These are phyloP conservation scores for Pelobates cultripes DNA, from an alignment of 2,797 vertebrate species.

Conservation along the genomic window DNA sequence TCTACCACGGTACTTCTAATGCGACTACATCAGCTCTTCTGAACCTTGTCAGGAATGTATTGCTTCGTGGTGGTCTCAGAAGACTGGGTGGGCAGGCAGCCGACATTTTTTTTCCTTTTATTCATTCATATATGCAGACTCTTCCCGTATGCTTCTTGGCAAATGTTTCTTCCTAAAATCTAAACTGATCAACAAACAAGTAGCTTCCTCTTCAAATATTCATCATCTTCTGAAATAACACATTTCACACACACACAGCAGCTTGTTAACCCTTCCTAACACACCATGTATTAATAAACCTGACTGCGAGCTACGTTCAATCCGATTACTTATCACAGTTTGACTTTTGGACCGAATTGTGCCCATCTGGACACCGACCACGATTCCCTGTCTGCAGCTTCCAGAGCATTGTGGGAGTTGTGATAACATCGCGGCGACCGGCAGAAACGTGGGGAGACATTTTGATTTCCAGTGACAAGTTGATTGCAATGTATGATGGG, in stretches of 20 bases:
- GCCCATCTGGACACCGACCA: too few relatives aligned
- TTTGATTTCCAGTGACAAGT: too few relatives aligned
- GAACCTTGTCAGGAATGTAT: neutral
- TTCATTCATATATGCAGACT: slow-evolving; percentile 24
- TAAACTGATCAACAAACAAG: slow-evolving; percentile 37
- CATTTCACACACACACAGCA: neutral
- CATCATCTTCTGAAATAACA: slow-evolving; percentile 6
- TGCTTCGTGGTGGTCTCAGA: slow-evolving; percentile 24
- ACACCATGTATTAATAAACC: too few relatives aligned
- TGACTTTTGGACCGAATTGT: too few relatives aligned
- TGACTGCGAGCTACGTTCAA: too few relatives aligned
- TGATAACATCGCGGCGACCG: too few relatives aligned
- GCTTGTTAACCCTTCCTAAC: too few relatives aligned
- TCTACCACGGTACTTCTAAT: neutral
- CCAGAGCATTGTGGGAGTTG: too few relatives aligned
- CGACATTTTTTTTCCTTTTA: neutral
- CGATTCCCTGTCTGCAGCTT: too few relatives aligned
- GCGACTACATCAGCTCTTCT: neutral
- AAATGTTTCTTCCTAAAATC: slow-evolving; percentile 15
- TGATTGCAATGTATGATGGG: too few relatives aligned
- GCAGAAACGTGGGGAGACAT: too few relatives aligned
- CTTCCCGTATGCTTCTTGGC: slow-evolving; percentile 33
- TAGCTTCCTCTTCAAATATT: slow-evolving; percentile 16
- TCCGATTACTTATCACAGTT: too few relatives aligned
- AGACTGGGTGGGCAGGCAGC: slow-evolving; percentile 21